A percentile compares a stretch with the other conserved stretches of the same genome.
phyloP scores from a whole-genome alignment of 1,140 invertebrate species.

The Acarapis woodi region DNA sequence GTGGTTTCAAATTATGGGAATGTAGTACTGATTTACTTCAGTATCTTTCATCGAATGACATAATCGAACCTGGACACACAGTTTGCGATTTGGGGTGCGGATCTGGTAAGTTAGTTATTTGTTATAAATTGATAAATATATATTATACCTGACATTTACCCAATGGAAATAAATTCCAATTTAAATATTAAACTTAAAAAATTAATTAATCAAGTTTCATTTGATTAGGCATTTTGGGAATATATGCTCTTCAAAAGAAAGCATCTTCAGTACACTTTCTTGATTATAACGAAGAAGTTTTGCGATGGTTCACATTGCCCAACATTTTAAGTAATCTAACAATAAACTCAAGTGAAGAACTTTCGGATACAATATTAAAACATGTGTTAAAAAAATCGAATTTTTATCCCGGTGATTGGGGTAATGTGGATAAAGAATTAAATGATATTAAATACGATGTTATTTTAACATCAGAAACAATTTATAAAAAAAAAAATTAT shows the following conservation, averaged over 20 bases:
- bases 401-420: constrained; percentile 6
- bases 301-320: constrained; percentile 5
- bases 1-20: constrained; percentile 10
- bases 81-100: too few species aligned
- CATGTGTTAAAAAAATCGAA: too few species aligned
- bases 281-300: constrained; percentile 8
- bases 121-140: too few species aligned
- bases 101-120: too few species aligned
- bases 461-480: constrained; percentile 65
- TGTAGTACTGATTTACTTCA: background rate
- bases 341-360: background rate
- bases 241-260: background rate
- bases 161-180: too few species aligned
- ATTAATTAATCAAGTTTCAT: too few species aligned
- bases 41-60: too few species aligned
- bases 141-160: too few species aligned
- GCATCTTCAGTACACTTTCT: constrained; percentile 5
- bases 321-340: constrained; percentile 6
- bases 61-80: too few species aligned
- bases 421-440: background rate
- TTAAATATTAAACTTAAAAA: too few species aligned
- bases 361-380: too few species aligned
- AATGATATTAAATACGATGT: constrained; percentile 31
- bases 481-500: constrained; percentile 54
- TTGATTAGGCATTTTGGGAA: constrained; percentile 7